These are phyloP conservation scores for Lasioglossum vierecki DNA, from an alignment of 2,888 invertebrate genomes.

Conservation along the genomic window DNA sequence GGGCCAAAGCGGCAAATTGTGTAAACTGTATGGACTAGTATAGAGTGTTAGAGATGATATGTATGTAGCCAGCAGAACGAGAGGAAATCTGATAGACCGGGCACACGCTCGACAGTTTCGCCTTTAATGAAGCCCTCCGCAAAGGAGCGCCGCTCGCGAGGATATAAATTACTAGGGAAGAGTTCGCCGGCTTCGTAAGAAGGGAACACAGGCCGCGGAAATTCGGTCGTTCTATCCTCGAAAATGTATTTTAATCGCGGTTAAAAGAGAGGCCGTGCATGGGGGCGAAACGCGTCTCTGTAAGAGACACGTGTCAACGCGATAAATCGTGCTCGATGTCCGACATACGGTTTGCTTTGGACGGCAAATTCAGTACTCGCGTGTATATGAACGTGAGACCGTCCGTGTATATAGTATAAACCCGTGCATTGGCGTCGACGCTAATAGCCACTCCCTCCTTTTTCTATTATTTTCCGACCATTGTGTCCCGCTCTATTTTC, in stretches of 20 bases:
- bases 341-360: slow-evolving; percentile 81
- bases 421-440: slow-evolving; percentile 41
- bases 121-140: slow-evolving; percentile 24
- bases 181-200: slow-evolving; percentile 44
- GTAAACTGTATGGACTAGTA: not conserved
- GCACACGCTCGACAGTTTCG: slow-evolving; percentile 4
- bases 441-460: not conserved
- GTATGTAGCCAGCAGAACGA: not conserved
- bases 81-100: not conserved
- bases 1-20: not conserved
- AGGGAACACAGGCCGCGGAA: slow-evolving; percentile 52
- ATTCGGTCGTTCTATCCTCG: slow-evolving; percentile 65
- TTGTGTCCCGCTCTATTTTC: slow-evolving; percentile 3
- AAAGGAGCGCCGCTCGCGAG: not conserved
- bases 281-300: slow-evolving; percentile 55
- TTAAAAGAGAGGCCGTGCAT: slow-evolving; percentile 59
- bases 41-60: not conserved
- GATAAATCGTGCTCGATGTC: slow-evolving; percentile 82
- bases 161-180: slow-evolving; percentile 52
- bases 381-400: slow-evolving; percentile 46
- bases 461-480: slow-evolving; percentile 11
- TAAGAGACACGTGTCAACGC: slow-evolving; percentile 80
- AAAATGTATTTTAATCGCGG: slow-evolving; percentile 72
- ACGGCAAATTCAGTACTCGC: slow-evolving; percentile 65
- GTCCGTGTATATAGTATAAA: slow-evolving; percentile 32